Base-by-base conservation (phyloP, 2,888 invertebrate genomes). In the Oligia strigilis region DNA sequence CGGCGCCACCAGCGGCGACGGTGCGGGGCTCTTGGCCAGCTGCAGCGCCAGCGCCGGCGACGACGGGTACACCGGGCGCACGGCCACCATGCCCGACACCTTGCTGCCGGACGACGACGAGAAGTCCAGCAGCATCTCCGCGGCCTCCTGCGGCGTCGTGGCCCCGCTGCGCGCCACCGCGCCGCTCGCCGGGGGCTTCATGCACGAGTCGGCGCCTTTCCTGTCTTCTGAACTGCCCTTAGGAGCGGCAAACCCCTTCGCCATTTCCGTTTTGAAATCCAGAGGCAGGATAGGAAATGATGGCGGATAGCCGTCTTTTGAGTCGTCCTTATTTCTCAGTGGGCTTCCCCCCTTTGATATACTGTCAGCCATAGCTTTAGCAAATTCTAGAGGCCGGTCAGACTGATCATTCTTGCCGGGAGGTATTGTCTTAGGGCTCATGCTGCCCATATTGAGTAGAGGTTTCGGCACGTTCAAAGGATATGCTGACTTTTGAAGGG, bases 21-120 rank as follows among this genome's bases (percentile, higher is more conserved):
- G 98, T 23, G 98, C 98, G 4, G 98, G 98, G 77, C 98, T 98
- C 92, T 98, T 98, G 67, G 98, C 98, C 84, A 98, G 98, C 93
- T 98, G 98, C 88, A 98, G 97, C 78, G 98, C 98, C 70, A 98
- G 11, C 60, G 92, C 91, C 17, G 98, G 98, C 80, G 98, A 98
- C n/a, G 96, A 94, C 55, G 97, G 97, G 87, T 97, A 97, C 87
- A 97, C 97, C 0, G 97, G 97, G 80, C 97, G 93, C 81, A 97
- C 97, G 5, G 97, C 97, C 71, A 97, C 95, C 90, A 97, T 91
- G 3, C 97, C 97, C 8, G 97, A 97, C 46, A 97, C 97, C 85
- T 97, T 97, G 84, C 97, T 97, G 58, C 97, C 97, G 4, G 97
- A 97, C 19, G 97, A 96, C 23, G 97, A 97, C 0, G 98, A 98